phyloP scores from a whole-genome alignment of 1,140 invertebrate genomes.

The Atopsyche davidsoni region DNA sequence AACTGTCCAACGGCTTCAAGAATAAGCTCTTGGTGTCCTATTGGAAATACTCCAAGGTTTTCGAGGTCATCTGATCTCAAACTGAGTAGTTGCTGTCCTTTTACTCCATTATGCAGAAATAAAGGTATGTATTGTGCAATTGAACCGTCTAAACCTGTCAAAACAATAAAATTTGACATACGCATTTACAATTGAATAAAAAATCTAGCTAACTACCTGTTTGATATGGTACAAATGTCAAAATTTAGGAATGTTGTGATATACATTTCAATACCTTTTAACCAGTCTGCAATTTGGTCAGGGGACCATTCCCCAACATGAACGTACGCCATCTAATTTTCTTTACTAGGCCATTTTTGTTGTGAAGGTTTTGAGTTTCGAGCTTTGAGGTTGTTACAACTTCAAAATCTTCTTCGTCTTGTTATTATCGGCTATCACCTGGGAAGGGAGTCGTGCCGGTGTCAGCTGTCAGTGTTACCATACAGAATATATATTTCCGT shows the following conservation, averaged over 20 bases:
- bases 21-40: slow-evolving; percentile 90
- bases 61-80: slow-evolving; percentile 81
- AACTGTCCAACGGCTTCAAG: slow-evolving; percentile 86
- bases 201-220: no score
- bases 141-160: slow-evolving; percentile 70
- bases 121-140: slow-evolving; percentile 75
- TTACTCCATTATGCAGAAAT: slow-evolving; percentile 74
- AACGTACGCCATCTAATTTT: slow-evolving; percentile 68
- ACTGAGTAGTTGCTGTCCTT: slow-evolving; percentile 75
- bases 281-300: slow-evolving; percentile 90
- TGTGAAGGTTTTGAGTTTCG: no score
- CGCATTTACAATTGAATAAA: background rate
- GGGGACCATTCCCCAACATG: slow-evolving; percentile 89
- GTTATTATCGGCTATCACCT: no score
- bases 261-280: slow-evolving; percentile 60
- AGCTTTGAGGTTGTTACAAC: no score
- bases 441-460: no score
- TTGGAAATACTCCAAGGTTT: slow-evolving; percentile 72
- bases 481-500: no score
- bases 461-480: no score
- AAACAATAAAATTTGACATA: slow-evolving; percentile 29
- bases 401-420: no score
- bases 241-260: background rate
- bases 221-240: background rate
- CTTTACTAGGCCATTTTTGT: slow-evolving; percentile 19